Percentiles rank a stretch among this genome's conserved stretches.
Evolutionary conservation across 1,140 invertebrate species (phyloP).

Genomic region (Leptestheria dahalacensis): DNA sequence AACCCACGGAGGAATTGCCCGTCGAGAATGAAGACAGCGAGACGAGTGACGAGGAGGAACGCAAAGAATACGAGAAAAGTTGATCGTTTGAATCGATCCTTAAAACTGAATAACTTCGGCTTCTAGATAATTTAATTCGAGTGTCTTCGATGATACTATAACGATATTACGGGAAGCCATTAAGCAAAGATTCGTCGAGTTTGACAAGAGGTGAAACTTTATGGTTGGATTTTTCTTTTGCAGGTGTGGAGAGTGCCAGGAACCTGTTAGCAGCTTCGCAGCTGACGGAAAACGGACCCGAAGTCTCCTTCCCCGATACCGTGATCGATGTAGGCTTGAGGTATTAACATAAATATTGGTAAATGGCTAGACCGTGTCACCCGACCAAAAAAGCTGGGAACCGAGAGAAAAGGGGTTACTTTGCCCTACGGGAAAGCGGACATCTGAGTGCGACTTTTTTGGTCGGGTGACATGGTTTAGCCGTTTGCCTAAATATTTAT

Average conservation of each 20-base stretch:
- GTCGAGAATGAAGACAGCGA: slow-evolving; percentile 27
- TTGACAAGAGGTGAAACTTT: no score
- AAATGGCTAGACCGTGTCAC: no score
- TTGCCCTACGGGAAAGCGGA: no score
- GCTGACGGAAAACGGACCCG: background rate
- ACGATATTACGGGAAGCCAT: no score
- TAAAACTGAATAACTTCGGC: background rate
- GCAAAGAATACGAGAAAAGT: slow-evolving; percentile 25
- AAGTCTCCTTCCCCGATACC: slow-evolving; percentile 37
- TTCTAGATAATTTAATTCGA: slow-evolving; percentile 10
- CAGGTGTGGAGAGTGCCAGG: background rate
- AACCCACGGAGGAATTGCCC: slow-evolving; percentile 23
- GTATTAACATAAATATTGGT: no score
- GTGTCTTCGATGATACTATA: no score
- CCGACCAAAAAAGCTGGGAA: no score
- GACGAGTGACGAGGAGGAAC: slow-evolving; percentile 27
- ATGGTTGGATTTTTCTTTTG: no score
- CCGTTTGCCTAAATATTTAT: no score
- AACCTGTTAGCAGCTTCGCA: background rate
- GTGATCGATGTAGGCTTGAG: slow-evolving; percentile 27
- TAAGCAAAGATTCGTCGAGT: slow-evolving; percentile 1
- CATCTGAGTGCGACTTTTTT: no score
- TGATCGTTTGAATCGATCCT: slow-evolving; percentile 21
- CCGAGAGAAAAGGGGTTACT: no score
- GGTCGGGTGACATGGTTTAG: no score